Evolutionary conservation across 2,113 vertebrate genomes (phyloP), one percentile per base, ranked within the genome.

Genomic region (Poicephalus gulielmi): DNA sequence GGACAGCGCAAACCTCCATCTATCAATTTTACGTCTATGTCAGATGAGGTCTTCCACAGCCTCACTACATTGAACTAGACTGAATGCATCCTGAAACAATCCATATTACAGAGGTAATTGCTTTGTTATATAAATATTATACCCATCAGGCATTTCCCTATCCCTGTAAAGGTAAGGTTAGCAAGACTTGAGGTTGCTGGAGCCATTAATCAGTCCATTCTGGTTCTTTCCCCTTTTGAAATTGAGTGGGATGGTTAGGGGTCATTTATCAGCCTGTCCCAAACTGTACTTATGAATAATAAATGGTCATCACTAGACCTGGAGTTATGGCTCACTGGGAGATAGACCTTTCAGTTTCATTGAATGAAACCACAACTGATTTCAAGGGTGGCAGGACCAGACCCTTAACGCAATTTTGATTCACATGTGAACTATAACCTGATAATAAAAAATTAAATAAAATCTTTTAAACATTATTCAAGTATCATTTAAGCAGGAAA

Each of bases 261-360:
- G 73, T 57, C 88, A 70, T 95, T 93, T 77, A 82, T 93, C 85
- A 84, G 78, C 62, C 88, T 89, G 17, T 90, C 84, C 76, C 33
- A 39, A 76, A 30, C 84, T 91, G 53, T 80, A 66, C 44, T 89
- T 83, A 78, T 86, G 77, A 93, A 80, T 86, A 93, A 96, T 57
- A 89, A 89, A 89, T 67, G 55, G 81, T 68, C 73, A 64, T 68
- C 73, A 64, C 87, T 59, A 52, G 73, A 37, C 59, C 44, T 41
- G 67, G 83, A 79, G 63, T 83, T 88, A 68, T 2, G 0, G 67
- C 63, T 95, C n/a, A 49, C 57, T 23, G 27, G 46, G 63, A 76
- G 35, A 3, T 3, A 88, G 81, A 83, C 44, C 88, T 93, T 75
- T 83, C 33, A 28, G 49, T 86, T 90, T 92, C 75, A 25, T 1